phyloP scores from a whole-genome alignment of 2,113 vertebrate genomes.

The Xiphias gladius region DNA sequence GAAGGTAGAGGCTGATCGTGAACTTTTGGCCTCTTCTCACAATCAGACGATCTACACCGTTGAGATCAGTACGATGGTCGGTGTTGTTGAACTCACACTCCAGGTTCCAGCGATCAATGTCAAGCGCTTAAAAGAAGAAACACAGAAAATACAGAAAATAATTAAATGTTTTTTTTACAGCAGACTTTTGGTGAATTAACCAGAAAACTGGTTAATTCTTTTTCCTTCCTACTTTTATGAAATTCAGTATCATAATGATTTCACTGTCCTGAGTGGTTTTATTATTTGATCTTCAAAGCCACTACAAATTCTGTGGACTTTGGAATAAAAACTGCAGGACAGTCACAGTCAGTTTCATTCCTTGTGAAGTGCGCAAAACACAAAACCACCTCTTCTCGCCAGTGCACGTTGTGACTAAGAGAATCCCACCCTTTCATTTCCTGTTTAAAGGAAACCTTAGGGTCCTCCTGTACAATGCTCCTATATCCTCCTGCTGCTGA shows the following conservation, averaged over 20 bases:
- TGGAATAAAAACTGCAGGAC: slow-evolving; percentile 8
- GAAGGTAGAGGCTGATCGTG: slow-evolving; percentile 86
- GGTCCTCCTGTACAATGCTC: neutral
- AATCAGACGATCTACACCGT: slow-evolving; percentile 85
- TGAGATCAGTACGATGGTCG: slow-evolving; percentile 87
- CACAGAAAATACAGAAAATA: neutral
- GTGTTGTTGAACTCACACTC: slow-evolving; percentile 87
- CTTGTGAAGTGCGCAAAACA: slow-evolving; percentile 24
- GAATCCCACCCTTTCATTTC: slow-evolving; percentile 59
- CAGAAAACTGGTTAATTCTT: neutral
- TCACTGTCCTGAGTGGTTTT: neutral
- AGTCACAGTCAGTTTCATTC: slow-evolving; percentile 9
- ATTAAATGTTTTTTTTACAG: neutral
- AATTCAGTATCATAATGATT: neutral
- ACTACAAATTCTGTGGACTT: neutral
- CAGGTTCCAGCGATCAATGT: slow-evolving; percentile 87
- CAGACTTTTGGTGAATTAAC: neutral
- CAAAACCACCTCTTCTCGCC: slow-evolving; percentile 22
- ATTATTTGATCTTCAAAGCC: neutral
- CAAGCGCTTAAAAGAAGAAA: slow-evolving; percentile 81
- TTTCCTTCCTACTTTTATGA: neutral
- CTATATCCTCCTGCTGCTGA: slow-evolving; percentile 21
- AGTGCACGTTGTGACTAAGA: slow-evolving; percentile 17
- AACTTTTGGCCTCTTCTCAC: slow-evolving; percentile 92
- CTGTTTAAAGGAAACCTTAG: slow-evolving; percentile 35